Base-by-base conservation (phyloP, 2,888 invertebrate species). In the Lomographa bimaculata region DNA sequence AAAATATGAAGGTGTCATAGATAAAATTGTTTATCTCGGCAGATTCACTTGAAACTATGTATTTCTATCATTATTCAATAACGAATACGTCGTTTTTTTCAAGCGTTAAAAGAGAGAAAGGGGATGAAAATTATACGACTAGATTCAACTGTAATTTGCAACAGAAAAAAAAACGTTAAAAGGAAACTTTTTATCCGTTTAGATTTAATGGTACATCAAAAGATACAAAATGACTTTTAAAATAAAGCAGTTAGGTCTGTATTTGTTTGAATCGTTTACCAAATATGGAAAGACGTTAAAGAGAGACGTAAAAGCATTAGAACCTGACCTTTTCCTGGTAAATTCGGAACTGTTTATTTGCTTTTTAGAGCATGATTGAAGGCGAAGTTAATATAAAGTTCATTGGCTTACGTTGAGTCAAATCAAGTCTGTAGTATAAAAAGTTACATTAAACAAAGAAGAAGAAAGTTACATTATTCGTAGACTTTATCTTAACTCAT, bases 271-370 rank as follows among this genome's bases (percentile, higher is more conserved):
- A 44, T 55, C 51, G 46, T 51, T 53, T 28, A 37, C 34, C 41
- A 55, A 49, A 57, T 60, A 62, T 57, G 52, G 59, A 50, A 36
- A 44, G 46, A 55, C 43, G 52, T 57, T 59, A 59, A 56, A 66
- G 52, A 36, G 52, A 36, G 46, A 42, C 38, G 35, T 40, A 41
- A 52, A 56, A 48, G 30, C 20, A 32, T 9, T 21, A 11, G 30
- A 39, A 36, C 33, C 33, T 26, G 28, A 41, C 38, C 42, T 48
- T 44, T 34, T 41, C 20, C 32, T n/a, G 21, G 35, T 35, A 21
- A 35, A 34, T 21, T 37, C 11, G 21, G 24, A 36, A 26, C 17
- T 34, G 47, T 37, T 44, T 39, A 43, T 45, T 43, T 27, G 38
- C 33, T 23, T 25, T 30, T 35, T 25, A 25, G 29, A 24, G 12